Percentiles rank a stretch among this genome's conserved stretches.
Conservation (phyloP, 2,797 vertebrate species). For the Cichlasoma orientale region DNA sequence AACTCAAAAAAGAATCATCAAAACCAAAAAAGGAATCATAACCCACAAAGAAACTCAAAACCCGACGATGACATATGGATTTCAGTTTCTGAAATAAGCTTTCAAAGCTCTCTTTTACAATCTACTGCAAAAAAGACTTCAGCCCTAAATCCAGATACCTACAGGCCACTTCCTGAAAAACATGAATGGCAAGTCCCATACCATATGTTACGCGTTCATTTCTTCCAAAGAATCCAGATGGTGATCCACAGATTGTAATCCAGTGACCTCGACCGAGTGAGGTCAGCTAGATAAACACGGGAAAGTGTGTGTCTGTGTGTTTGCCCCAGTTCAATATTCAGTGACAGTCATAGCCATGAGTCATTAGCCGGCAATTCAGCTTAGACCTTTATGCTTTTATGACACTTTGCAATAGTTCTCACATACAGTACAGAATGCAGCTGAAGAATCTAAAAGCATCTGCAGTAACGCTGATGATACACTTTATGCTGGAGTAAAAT, state of each 20-base stretch:
- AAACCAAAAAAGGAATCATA: too few species aligned
- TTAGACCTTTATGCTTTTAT: neutral
- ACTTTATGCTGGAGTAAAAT: neutral
- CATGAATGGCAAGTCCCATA: neutral
- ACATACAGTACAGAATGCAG: neutral
- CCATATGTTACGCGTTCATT: neutral
- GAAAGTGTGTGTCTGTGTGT: neutral
- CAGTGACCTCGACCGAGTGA: neutral
- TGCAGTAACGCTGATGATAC: neutral
- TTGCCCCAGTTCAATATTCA: neutral
- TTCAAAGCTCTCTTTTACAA: neutral
- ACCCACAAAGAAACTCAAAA: too few species aligned
- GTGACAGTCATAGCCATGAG: neutral
- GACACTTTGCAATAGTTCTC: conserved; percentile 4
- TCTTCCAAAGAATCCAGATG: neutral
- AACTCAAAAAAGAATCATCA: too few species aligned
- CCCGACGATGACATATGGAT: too few species aligned
- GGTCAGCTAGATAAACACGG: neutral
- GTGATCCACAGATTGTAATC: neutral
- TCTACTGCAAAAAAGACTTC: neutral
- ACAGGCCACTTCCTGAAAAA: neutral
- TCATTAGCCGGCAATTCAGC: neutral
- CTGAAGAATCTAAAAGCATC: neutral
- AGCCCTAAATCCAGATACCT: neutral
- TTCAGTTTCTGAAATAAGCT: neutral